Percentiles rank a stretch among this genome's conserved stretches.
phyloP scores from a whole-genome alignment of 2,113 vertebrate genomes.

The Thamnophis sirtalis region DNA sequence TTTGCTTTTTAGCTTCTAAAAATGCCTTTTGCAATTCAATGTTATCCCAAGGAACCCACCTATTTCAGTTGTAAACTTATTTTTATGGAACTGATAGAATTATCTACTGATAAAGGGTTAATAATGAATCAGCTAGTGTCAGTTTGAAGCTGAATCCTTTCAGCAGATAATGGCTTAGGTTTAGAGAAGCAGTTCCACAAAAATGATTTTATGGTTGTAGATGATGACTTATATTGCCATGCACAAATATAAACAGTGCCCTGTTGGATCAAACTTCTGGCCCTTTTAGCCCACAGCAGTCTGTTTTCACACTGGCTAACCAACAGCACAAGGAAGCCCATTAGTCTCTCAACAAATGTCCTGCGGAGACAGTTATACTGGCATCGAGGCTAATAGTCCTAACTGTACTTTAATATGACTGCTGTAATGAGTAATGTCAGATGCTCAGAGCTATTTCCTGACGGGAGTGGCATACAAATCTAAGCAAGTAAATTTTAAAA shows the following conservation, averaged over 20 bases:
- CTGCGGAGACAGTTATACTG: not conserved
- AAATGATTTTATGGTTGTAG: not conserved
- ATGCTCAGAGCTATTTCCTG: not conserved
- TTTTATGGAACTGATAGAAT: not conserved
- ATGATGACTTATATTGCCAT: not conserved
- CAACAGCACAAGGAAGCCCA: not conserved
- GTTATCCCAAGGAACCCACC: not conserved
- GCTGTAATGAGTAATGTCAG: not conserved
- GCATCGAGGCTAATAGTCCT: not conserved
- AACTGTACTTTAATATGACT: not conserved
- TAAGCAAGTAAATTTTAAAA: not conserved
- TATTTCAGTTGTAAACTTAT: not conserved
- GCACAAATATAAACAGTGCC: not conserved
- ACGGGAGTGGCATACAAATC: not conserved
- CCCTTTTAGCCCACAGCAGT: not conserved
- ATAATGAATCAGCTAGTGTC: not conserved
- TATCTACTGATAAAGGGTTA: not conserved
- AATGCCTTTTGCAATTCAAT: not conserved
- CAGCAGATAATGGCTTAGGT: not conserved
- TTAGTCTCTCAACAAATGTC: not conserved
- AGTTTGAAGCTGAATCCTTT: not conserved
- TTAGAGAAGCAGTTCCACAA: not conserved
- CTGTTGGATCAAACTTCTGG: not conserved
- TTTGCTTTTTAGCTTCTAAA: not conserved
- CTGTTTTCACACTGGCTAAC: not conserved